These are phyloP conservation scores for Mustelus asterias DNA, from an alignment of 2,113 vertebrate genomes.

Conservation along the genomic window DNA sequence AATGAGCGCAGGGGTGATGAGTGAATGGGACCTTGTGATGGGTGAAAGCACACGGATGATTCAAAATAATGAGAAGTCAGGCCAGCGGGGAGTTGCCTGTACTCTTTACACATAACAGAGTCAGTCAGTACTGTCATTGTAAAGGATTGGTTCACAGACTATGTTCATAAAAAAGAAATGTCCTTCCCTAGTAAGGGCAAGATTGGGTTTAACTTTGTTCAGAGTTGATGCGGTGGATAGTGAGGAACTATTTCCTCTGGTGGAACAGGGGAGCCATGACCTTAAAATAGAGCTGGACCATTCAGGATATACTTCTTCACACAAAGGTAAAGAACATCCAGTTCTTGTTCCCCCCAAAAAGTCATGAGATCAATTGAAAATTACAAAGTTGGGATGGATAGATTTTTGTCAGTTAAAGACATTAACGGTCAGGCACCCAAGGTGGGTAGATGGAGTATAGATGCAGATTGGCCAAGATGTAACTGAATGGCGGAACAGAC, in stretches of 20 bases:
- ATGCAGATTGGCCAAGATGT: neutral
- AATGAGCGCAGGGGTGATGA: neutral
- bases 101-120: neutral
- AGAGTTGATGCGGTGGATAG: neutral
- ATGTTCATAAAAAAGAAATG: neutral
- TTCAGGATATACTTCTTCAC: neutral
- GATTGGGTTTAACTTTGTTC: neutral
- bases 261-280: neutral
- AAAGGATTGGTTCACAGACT: neutral
- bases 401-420: neutral
- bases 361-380: neutral
- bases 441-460: neutral
- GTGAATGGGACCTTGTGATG: neutral
- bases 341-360: neutral
- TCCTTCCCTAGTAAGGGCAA: neutral
- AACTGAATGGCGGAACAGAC: neutral
- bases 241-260: neutral
- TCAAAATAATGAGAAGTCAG: neutral
- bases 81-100: neutral
- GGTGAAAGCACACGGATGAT: neutral
- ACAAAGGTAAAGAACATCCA: neutral
- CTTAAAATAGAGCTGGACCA: neutral
- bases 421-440: neutral
- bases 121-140: neutral
- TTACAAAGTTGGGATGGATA: neutral